Evolutionary conservation across 2,888 invertebrate genomes (phyloP).

Genomic region (Lasioglossum marginatum): DNA sequence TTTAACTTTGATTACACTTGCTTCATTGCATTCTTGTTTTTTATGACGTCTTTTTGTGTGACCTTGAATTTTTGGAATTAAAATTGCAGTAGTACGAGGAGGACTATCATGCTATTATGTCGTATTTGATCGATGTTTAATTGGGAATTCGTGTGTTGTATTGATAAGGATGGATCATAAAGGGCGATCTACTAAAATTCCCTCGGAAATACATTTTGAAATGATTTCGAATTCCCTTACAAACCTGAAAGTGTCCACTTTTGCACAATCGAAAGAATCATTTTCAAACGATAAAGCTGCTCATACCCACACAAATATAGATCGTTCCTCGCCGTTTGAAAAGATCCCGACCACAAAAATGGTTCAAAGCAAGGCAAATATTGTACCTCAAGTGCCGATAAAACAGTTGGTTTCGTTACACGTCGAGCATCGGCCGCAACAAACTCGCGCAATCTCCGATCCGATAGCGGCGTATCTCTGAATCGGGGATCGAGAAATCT

Average conservation of each 20-base stretch:
- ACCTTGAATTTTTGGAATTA: not conserved
- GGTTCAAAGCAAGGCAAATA: not conserved
- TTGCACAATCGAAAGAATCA: not conserved
- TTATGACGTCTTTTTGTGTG: not conserved
- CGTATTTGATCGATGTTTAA: too few species aligned
- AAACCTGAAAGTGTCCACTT: not conserved
- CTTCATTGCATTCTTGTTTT: not conserved
- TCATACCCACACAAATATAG: not conserved
- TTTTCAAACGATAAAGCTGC: not conserved
- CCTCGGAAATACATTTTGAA: not conserved
- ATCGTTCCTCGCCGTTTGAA: not conserved
- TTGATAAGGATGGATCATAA: too few species aligned
- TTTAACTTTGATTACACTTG: not conserved
- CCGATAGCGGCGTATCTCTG: constrained; percentile 1
- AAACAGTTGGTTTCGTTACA: not conserved
- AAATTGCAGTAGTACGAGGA: too few species aligned
- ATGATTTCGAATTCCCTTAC: too few species aligned
- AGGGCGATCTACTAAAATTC: not conserved
- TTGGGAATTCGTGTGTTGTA: too few species aligned
- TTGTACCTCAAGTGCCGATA: not conserved
- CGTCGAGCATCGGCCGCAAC: not conserved
- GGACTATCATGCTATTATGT: too few species aligned
- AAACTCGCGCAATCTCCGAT: not conserved
- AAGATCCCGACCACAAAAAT: not conserved
- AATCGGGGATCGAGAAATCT: constrained; percentile 3